Evolutionary conservation across 2,888 invertebrate species (phyloP), one percentile per base, ranked within the genome.

Genomic region (Pegoplata infirma): DNA sequence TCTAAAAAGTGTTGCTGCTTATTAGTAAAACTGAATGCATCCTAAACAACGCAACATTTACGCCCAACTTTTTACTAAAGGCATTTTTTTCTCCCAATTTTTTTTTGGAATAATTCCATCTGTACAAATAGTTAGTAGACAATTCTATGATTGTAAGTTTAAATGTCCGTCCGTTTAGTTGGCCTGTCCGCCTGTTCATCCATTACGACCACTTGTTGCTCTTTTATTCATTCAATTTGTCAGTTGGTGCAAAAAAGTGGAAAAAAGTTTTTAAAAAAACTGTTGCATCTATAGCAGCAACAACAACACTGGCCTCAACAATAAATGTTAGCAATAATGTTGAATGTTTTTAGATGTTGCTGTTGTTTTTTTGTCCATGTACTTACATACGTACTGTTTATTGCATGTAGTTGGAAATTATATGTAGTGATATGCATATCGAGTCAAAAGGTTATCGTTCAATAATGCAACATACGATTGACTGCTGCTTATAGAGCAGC

Each of bases 181-280:
- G 58, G 76, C 67, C 67, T 74, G 82, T 80, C 80, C 80, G 73
- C 76, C 79, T 69, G 77, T 68, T 76, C 59, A 79, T 81, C 80
- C 58, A 83, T 82, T 75, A 79, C 83, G 85, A 85, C 85, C 86
- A 85, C 86, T 88, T 86, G 87, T 86, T 87, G 88, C 86, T 87
- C 88, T 86, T 87, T 87, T 87, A 87, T 86, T 87, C 88, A 88
- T 88, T 87, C 88, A 87, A 87, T 87, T 87, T 87, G 88, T 87
- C 88, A 87, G 88, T 85, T 86, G 83, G n/a, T n/a, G 63, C 10
- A 23, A 36, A 47, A 56, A 67, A 46, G 2, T 10, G 10, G 46
- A 46, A 64, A 44, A 53, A 61, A 14, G 3, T 59, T 58, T 32
- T 3, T 23, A 25, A 44, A 19, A 49, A 69, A 69, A 69, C 53